Evolutionary conservation across 1,140 invertebrate species (phyloP).

Genomic region (Macrocentrus cingulum): DNA sequence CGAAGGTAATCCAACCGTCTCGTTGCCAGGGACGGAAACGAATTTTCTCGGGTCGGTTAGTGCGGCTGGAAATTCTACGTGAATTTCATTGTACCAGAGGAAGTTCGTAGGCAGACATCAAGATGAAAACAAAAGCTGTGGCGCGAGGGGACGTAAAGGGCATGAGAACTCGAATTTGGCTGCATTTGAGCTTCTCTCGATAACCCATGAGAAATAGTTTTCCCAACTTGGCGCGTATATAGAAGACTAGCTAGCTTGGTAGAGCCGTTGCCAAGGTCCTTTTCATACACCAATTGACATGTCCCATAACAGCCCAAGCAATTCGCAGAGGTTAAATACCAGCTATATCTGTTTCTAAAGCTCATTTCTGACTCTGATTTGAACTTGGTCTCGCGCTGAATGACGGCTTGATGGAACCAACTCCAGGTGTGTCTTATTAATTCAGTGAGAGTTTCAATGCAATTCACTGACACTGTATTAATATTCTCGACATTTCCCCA

Average conservation of each 20-base stretch:
- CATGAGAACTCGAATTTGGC: not conserved
- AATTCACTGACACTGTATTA: no score
- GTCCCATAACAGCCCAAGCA: constrained; percentile 2
- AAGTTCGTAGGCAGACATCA: not conserved
- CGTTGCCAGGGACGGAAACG: constrained; percentile 16
- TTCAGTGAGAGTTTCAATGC: not conserved
- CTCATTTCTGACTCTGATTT: constrained; percentile 16
- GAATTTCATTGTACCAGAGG: constrained; percentile 12
- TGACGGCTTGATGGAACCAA: not conserved
- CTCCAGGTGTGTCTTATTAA: constrained; percentile 3
- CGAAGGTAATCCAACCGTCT: constrained; percentile 37
- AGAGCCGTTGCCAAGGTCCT: no score
- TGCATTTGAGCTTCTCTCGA: no score
- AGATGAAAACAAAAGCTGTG: not conserved
- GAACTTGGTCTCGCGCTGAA: constrained; percentile 1
- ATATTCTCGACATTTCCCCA: no score
- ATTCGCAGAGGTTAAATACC: not conserved
- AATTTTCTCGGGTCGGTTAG: constrained; percentile 31
- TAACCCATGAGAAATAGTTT: no score
- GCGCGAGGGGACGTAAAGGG: no score
- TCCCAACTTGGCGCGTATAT: no score
- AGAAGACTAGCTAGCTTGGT: no score
- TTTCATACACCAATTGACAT: no score
- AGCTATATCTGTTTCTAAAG: not conserved
- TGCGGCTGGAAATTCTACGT: constrained; percentile 20